Percentiles rank a stretch among this genome's conserved stretches.
Evolutionary conservation across 2,888 invertebrate genomes (phyloP).

Genomic region (Neoaliturus tenellus): DNA sequence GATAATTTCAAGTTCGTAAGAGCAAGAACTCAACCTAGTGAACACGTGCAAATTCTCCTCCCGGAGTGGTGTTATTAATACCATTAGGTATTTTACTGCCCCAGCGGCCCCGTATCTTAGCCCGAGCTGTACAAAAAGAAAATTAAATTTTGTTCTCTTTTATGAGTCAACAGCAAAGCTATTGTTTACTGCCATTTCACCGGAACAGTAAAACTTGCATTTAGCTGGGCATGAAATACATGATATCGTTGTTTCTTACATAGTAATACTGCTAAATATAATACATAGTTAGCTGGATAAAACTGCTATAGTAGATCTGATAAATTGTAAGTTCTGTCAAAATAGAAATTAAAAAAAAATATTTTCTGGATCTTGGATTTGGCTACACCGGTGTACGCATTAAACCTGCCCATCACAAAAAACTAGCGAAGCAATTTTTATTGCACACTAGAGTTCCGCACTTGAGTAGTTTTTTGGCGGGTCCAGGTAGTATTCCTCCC

Average conservation of each 20-base stretch:
- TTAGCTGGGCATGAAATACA: neutral
- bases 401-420: too few relatives aligned
- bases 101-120: conserved; percentile 3
- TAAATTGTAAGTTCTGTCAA: neutral
- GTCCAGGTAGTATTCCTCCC: too few relatives aligned
- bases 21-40: neutral
- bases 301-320: neutral
- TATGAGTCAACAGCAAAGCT: conserved; percentile 36
- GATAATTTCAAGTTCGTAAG: neutral
- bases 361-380: too few relatives aligned
- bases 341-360: too few relatives aligned
- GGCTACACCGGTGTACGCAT: too few relatives aligned
- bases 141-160: conserved; percentile 48
- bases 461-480: too few relatives aligned
- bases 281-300: neutral
- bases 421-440: too few relatives aligned
- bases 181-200: conserved; percentile 46
- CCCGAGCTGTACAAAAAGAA: conserved; percentile 22
- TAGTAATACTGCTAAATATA: neutral
- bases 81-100: conserved; percentile 39
- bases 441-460: too few relatives aligned
- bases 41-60: neutral
- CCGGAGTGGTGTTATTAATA: neutral
- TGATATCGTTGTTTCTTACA: neutral
- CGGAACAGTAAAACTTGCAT: conserved; percentile 20